Evolutionary conservation across 1,140 invertebrate species (phyloP).

Genomic region (Pristionchus pacificus): DNA sequence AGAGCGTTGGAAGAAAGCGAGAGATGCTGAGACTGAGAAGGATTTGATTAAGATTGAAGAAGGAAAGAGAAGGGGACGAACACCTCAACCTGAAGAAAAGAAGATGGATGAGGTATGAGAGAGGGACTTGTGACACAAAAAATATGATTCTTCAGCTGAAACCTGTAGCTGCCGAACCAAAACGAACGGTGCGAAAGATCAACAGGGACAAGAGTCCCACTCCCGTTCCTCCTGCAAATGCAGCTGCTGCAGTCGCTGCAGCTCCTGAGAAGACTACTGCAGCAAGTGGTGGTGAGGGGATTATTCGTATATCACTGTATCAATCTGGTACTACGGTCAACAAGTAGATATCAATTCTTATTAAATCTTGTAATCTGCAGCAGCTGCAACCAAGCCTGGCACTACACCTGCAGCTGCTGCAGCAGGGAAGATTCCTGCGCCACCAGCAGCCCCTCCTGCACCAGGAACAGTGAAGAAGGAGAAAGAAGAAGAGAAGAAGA

Average conservation of each 20-base stretch:
- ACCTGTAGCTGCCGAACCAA: too few species aligned
- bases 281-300: too few species aligned
- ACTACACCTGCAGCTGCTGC: too few species aligned
- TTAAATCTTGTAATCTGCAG: not conserved
- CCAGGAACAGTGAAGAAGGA: not conserved
- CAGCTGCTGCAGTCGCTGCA: slow-evolving; percentile 1
- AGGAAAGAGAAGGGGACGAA: slow-evolving; percentile 26
- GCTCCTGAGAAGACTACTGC: slow-evolving; percentile 7
- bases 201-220: slow-evolving; percentile 2
- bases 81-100: slow-evolving; percentile 11
- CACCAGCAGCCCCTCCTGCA: not conserved
- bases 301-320: too few species aligned
- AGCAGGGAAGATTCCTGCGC: slow-evolving; percentile 7
- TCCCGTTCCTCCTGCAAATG: not conserved
- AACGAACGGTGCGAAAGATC: slow-evolving; percentile 32
- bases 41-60: slow-evolving; percentile 24
- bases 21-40: slow-evolving; percentile 21
- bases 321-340: too few species aligned
- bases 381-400: not conserved
- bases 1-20: slow-evolving; percentile 24
- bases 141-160: not conserved
- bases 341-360: not conserved
- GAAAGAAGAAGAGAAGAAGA: not conserved
- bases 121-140: not conserved
- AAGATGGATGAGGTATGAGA: not conserved